A percentile compares a stretch with the other conserved stretches of the same genome.
phyloP scores from a whole-genome alignment of 2,888 invertebrate species.

The Pyrochroa serraticornis region DNA sequence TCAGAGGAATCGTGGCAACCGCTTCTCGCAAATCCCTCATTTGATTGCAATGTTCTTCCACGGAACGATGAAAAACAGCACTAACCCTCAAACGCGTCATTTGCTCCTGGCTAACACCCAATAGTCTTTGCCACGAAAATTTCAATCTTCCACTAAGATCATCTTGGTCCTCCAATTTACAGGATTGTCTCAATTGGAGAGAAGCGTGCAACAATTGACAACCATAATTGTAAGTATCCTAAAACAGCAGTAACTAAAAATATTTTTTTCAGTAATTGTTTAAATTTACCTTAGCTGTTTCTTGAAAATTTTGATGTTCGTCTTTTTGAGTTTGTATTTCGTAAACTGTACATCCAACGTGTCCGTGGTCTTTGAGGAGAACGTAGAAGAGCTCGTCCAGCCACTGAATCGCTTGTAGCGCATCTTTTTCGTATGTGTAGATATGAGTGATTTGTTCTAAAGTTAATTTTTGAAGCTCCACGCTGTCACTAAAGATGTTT shows the following conservation, averaged over 20 bases:
- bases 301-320: conserved; percentile 76
- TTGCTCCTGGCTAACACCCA: conserved; percentile 75
- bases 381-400: conserved; percentile 76
- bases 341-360: conserved; percentile 74
- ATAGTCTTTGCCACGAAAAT: conserved; percentile 72
- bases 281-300: conserved; percentile 72
- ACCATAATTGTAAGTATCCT: conserved; percentile 84
- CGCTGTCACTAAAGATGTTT: conserved; percentile 75
- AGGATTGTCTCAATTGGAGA: conserved; percentile 72
- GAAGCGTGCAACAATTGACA: conserved; percentile 79
- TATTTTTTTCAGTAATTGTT: neutral
- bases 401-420: conserved; percentile 77
- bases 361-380: conserved; percentile 70
- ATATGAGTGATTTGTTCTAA: conserved; percentile 80
- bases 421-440: conserved; percentile 77
- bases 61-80: conserved; percentile 75
- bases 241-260: conserved; percentile 29
- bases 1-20: conserved; percentile 59
- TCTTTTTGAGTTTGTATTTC: conserved; percentile 78
- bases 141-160: conserved; percentile 65
- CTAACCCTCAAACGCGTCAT: conserved; percentile 77
- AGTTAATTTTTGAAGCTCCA: conserved; percentile 77
- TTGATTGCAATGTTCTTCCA: conserved; percentile 68
- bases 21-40: conserved; percentile 65
- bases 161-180: conserved; percentile 67